These are phyloP conservation scores for Platerodrilus igneus DNA, from an alignment of 2,888 invertebrate genomes.

Conservation along the genomic window DNA sequence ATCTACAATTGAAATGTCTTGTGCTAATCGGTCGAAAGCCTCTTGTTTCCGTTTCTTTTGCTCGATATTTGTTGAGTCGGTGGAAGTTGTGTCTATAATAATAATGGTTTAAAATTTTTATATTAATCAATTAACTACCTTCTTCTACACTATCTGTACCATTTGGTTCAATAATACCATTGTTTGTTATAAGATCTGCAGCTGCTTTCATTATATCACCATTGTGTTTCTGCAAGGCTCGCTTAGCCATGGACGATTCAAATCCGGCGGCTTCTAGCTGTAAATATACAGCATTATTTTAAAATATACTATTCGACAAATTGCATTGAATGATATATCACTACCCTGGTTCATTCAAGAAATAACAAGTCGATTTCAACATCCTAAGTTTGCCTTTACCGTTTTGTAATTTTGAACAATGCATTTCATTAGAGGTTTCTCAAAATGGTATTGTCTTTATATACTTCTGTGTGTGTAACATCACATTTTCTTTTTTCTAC, in stretches of 20 bases:
- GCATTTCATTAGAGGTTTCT: too few relatives aligned
- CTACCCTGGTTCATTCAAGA: too few relatives aligned
- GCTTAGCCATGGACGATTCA: constrained; percentile 49
- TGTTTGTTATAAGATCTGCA: constrained; percentile 53
- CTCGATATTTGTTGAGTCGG: constrained; percentile 25
- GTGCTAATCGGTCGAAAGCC: constrained; percentile 58
- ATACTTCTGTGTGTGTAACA: too few relatives aligned
- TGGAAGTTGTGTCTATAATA: too few relatives aligned
- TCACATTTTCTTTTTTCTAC: too few relatives aligned
- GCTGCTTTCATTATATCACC: constrained; percentile 58
- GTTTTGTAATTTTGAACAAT: too few relatives aligned
- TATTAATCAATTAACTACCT: constrained; percentile 8
- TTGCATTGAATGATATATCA: not conserved
- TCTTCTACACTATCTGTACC: constrained; percentile 23
- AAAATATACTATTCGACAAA: not conserved
- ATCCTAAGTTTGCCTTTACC: too few relatives aligned
- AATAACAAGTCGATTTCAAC: too few relatives aligned
- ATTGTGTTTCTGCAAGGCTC: constrained; percentile 52
- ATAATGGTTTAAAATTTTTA: too few relatives aligned
- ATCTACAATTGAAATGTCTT: constrained; percentile 55
- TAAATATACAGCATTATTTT: constrained; percentile 8
- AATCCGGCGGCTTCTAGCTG: constrained; percentile 62
- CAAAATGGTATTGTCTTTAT: too few relatives aligned
- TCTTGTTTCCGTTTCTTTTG: constrained; percentile 48
- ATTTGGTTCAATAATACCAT: constrained; percentile 41